phyloP scores from a whole-genome alignment of 2,113 vertebrate species.

The Tauraco erythrolophus region DNA sequence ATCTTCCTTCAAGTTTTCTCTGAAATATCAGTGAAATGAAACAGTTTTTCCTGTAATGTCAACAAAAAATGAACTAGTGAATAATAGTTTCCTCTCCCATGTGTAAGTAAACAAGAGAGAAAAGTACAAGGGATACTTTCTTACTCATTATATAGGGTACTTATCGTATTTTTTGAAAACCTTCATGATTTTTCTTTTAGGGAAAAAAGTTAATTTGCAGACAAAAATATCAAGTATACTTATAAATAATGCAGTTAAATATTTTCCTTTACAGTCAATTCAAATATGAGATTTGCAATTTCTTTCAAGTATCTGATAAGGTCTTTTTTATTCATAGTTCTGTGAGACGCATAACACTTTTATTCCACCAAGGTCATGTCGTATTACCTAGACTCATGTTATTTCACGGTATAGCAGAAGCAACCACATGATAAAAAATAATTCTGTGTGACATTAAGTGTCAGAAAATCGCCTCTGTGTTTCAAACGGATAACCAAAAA shows the following conservation, averaged over 20 bases:
- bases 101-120: neutral
- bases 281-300: neutral
- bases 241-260: neutral
- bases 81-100: neutral
- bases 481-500: neutral
- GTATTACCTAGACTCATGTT: neutral
- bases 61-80: neutral
- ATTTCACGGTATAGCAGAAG: neutral
- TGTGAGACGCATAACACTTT: fast-evolving
- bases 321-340: neutral
- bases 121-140: neutral
- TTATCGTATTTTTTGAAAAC: neutral
- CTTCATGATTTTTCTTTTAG: neutral
- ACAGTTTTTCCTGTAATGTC: neutral
- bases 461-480: neutral
- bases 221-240: neutral
- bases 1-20: neutral
- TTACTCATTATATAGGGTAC: neutral
- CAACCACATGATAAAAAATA: neutral
- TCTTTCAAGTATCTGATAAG: neutral
- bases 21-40: neutral
- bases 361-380: neutral
- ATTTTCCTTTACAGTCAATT: neutral
- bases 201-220: neutral
- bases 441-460: neutral